These are phyloP conservation scores for Myotis myotis DNA, from an alignment of 2,797 vertebrate species.

Conservation along the genomic window DNA sequence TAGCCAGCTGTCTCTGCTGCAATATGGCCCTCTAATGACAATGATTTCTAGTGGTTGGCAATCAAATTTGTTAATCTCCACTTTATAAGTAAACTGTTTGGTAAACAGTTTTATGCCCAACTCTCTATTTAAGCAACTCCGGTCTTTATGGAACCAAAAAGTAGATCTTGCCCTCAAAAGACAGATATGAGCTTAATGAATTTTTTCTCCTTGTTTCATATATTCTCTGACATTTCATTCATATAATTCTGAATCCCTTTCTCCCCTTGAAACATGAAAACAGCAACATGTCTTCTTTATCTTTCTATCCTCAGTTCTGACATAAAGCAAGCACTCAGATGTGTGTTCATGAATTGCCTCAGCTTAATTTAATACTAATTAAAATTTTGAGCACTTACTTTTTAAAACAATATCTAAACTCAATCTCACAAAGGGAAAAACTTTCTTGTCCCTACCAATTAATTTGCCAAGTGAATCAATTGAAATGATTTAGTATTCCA, in stretches of 20 bases:
- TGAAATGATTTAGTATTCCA: constrained; percentile 45
- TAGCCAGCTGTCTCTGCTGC: not conserved
- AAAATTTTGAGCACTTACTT: not conserved
- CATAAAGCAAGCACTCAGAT: not conserved
- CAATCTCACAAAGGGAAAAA: not conserved
- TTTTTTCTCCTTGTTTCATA: not conserved
- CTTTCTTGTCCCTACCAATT: not conserved
- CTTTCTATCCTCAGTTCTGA: not conserved
- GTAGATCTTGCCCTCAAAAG: constrained; percentile 1
- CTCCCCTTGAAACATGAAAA: not conserved
- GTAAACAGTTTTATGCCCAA: not conserved
- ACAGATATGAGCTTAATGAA: not conserved
- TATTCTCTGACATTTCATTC: not conserved
- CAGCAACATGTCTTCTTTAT: not conserved
- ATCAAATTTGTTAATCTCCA: not conserved
- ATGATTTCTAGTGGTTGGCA: not conserved
- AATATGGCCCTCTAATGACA: not conserved
- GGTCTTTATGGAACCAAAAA: not conserved
- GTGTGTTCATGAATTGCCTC: not conserved
- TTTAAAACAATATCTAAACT: not conserved
- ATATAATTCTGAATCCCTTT: not conserved
- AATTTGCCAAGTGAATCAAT: not conserved
- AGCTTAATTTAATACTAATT: not conserved
- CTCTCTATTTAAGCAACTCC: not conserved
- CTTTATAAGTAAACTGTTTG: not conserved